Base-by-base conservation (phyloP, 2,888 invertebrate genomes). In the Ceramica pisi region DNA sequence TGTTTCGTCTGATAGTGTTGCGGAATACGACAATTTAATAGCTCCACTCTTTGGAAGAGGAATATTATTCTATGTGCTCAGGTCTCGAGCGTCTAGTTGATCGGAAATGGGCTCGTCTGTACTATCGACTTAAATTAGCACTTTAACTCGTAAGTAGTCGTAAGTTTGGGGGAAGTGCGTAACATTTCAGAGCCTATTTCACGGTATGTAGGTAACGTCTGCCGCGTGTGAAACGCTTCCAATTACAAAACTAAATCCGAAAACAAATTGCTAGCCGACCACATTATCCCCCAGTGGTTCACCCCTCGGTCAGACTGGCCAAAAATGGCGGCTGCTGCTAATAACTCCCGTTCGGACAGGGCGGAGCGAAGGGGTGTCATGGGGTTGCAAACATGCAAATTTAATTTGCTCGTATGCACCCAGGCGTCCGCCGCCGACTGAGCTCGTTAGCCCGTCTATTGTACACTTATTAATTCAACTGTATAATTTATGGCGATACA, bases 351-450 rank as follows among this genome's bases (percentile, higher is more conserved):
- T 78, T 82, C 81, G 62, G 83, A 86, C 83, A 87, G 88, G 90
- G 90, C 81, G 88, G 86, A 71, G 86, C 87, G 75, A 88, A 89
- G 89, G 91, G 91, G 90, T 90, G 86, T 87, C 86, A 90, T 88
- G 88, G 94, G 94, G 93, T 92, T 92, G 91, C 91, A 86, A 92
- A 92, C 93, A 95, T 95, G 95, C 94, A 95, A 95, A 95, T 95
- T 94, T 93, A 93, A 94, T 94, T 92, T 90, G 91, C 91, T 88
- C 87, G 86, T 88, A 91, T 90, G 90, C 92, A 89, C 90, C 89
- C 92, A 90, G 91, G 92, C 91, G 92, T 91, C 85, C 87, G 88
- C 91, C 90, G 83, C 92, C 92, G 87, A 89, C 92, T 69, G 92
- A 72, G 91, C 92, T 92, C 90, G 92, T 95, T 94, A 94, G 93